phyloP scores from a whole-genome alignment of 2,113 vertebrate species.

The Anas platyrhynchos region DNA sequence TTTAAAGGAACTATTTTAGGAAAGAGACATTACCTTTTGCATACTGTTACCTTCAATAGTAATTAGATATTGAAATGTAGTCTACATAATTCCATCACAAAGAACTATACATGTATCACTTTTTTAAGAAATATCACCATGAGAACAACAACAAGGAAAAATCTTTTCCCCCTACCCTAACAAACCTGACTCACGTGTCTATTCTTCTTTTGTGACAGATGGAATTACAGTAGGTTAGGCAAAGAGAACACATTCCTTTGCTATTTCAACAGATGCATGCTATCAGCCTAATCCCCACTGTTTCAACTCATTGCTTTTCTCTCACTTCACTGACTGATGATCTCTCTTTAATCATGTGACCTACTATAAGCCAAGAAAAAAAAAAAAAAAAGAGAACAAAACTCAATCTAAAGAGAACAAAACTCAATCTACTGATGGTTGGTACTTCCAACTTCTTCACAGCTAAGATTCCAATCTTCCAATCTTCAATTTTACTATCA shows the following conservation, averaged over 20 bases:
- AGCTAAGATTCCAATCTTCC: neutral
- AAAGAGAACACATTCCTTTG: neutral
- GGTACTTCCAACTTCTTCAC: neutral
- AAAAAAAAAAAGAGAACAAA: neutral
- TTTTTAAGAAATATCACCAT: neutral
- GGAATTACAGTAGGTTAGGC: neutral
- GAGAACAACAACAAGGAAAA: neutral
- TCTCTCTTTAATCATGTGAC: neutral
- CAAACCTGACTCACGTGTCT: neutral
- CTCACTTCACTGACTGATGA: neutral
- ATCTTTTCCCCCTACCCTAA: neutral
- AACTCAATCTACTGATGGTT: neutral
- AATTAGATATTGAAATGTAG: neutral
- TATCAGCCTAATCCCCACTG: neutral
- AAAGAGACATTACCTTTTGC: neutral
- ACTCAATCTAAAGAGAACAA: neutral
- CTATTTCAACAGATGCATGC: neutral
- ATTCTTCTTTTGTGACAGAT: neutral
- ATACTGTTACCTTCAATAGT: neutral
- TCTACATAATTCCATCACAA: neutral
- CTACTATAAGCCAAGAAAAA: neutral
- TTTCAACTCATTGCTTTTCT: neutral
- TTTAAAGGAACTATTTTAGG: neutral
- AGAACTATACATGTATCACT: neutral
- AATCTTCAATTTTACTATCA: neutral